Evolutionary conservation across 2,888 invertebrate genomes (phyloP), one percentile per base, ranked within the genome.

Genomic region (Zaprionus obscuricornis): DNA sequence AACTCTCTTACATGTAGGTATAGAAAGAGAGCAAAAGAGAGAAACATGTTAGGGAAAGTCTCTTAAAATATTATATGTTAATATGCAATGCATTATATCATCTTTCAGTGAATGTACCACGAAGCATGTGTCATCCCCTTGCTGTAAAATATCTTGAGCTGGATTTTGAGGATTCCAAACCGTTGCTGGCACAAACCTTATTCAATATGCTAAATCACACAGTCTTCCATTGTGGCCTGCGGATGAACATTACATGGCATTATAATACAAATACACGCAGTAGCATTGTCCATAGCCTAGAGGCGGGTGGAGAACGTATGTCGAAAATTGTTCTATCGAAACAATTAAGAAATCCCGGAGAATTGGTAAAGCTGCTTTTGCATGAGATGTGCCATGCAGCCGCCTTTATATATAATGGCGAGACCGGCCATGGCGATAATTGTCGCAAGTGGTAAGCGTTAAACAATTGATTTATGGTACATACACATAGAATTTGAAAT

Each of bases 341-440:
- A 3, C 18, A 26, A 2, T 68, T 72, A 0, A 24, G 14, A 2
- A 20, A 39, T 0, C 3, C 55, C 0, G 8, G 11, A 5, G 14
- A 18, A 2, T 47, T 73, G 5, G 10, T 73, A 17, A 51, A 54
- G 8, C 47, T 55, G 1, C 11, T 68, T 1, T 13, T 68, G 8
- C 68, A 67, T 10, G 68, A 67, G 20, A 67, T 68, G 64, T 73
- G 74, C 18, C 72, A 73, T 31, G 74, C 51, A 17, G 74, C 70
- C 1, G 70, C 72, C 8, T 73, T 47, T 14, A 7, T 73, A 1
- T 74, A 29, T n/a, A 58, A 59, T 13, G 40, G 56, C 0, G 72
- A 73, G 27, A 31, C 43, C 1, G 74, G 57, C n/a, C 73, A 73
- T 10, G 73, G 73, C 11, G 54, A 56, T 3, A 51, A 45, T n/a